phyloP scores from a whole-genome alignment of 2,797 vertebrate species.

The Phoebastria nigripes region DNA sequence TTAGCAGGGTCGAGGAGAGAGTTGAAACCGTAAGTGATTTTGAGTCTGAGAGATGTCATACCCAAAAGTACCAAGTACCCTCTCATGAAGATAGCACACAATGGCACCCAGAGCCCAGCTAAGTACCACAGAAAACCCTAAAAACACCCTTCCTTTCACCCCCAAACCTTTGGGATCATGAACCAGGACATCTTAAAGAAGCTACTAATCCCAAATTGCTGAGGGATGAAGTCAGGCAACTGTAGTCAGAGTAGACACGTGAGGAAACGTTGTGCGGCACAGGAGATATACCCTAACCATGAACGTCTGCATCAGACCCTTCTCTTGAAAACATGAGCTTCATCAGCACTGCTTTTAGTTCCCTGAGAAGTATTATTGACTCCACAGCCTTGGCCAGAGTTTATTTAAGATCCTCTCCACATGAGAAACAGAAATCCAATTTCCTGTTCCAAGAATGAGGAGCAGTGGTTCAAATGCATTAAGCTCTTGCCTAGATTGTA shows the following conservation, averaged over 20 bases:
- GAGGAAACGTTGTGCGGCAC: background rate
- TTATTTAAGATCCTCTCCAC: conserved; percentile 2
- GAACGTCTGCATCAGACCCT: background rate
- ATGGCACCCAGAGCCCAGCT: background rate
- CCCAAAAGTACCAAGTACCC: background rate
- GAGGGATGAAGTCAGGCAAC: background rate
- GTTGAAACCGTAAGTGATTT: background rate
- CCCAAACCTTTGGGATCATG: background rate
- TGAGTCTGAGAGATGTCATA: background rate
- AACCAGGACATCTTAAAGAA: background rate
- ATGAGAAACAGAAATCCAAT: conserved; percentile 22
- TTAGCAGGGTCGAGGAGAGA: background rate
- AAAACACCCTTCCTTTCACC: background rate
- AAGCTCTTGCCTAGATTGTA: background rate
- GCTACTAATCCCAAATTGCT: background rate
- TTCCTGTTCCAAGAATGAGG: conserved; percentile 29
- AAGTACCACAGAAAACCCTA: background rate
- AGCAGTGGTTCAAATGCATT: conserved; percentile 45
- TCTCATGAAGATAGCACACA: background rate
- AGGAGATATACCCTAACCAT: background rate
- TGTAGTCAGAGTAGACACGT: background rate
- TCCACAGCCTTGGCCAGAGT: background rate
- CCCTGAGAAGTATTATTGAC: background rate
- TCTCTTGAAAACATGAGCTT: background rate
- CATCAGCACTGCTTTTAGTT: background rate